These are phyloP conservation scores for Engraulis encrasicolus DNA, from an alignment of 2,113 vertebrate species.

Conservation along the genomic window DNA sequence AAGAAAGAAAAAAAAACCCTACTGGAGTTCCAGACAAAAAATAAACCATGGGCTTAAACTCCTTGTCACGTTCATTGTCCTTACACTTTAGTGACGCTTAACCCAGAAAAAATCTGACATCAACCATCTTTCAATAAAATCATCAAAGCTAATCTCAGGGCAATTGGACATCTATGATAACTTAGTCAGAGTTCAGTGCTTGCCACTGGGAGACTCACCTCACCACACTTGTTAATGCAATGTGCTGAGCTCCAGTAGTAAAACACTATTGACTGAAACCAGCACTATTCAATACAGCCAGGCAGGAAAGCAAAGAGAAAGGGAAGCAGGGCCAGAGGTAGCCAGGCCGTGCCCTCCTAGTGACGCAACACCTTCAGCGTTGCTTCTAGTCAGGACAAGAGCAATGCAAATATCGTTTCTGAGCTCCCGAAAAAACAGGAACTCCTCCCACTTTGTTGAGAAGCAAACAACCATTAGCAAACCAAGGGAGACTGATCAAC, in stretches of 20 bases:
- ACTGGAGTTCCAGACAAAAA: conserved; percentile 20
- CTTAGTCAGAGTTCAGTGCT: background rate
- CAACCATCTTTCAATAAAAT: background rate
- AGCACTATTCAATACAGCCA: background rate
- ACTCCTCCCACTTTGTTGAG: too few species aligned
- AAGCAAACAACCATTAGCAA: too few species aligned
- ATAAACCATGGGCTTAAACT: background rate
- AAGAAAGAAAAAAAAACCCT: background rate
- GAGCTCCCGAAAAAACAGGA: too few species aligned
- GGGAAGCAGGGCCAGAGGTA: too few species aligned
- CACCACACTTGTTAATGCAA: background rate
- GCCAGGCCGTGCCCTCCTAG: too few species aligned
- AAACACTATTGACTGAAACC: conserved; percentile 14
- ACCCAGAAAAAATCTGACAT: background rate
- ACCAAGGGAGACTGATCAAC: too few species aligned
- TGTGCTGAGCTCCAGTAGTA: background rate
- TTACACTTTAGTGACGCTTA: background rate
- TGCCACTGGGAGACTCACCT: background rate
- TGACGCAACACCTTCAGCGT: too few species aligned
- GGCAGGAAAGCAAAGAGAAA: background rate
- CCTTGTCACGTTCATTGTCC: background rate
- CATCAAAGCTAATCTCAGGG: background rate
- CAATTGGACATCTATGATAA: conserved; percentile 9
- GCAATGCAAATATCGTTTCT: too few species aligned
- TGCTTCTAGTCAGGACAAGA: too few species aligned